Evolutionary conservation across 2,888 invertebrate species (phyloP).

Genomic region (Microctonus brassicae): DNA sequence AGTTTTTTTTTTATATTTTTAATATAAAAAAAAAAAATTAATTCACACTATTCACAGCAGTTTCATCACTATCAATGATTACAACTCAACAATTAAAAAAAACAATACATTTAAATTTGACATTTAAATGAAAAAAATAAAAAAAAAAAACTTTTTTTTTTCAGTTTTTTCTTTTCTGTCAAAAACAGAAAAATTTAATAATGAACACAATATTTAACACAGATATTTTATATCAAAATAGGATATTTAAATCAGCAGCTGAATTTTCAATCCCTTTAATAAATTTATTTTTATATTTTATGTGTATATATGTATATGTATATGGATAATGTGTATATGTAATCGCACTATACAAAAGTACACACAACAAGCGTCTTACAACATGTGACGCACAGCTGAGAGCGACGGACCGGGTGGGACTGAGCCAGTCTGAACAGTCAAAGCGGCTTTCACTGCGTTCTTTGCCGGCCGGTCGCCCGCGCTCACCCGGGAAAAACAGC

Average conservation of each 20-base stretch:
- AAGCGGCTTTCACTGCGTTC: conserved; percentile 67
- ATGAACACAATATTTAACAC: background rate
- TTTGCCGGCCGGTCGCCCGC: conserved; percentile 58
- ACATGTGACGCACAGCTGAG: conserved; percentile 66
- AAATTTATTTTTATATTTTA: background rate
- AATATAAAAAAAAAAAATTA: too few species aligned
- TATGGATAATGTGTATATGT: background rate
- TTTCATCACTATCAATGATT: too few species aligned
- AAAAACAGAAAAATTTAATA: background rate
- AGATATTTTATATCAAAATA: background rate
- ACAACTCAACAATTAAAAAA: too few species aligned
- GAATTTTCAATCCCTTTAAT: background rate
- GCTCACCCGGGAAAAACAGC: conserved; percentile 72
- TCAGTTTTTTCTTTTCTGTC: too few species aligned
- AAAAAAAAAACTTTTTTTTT: too few species aligned
- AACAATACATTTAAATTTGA: too few species aligned
- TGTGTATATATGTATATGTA: background rate
- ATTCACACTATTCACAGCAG: too few species aligned
- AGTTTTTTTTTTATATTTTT: too few species aligned
- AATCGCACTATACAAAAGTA: conserved; percentile 5
- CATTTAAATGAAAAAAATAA: too few species aligned
- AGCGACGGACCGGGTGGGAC: conserved; percentile 62
- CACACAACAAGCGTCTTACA: conserved; percentile 40
- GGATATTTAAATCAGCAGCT: background rate
- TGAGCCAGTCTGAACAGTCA: conserved; percentile 51